Conservation (phyloP, 2,797 vertebrate genomes). For the Enoplosus armatus region DNA sequence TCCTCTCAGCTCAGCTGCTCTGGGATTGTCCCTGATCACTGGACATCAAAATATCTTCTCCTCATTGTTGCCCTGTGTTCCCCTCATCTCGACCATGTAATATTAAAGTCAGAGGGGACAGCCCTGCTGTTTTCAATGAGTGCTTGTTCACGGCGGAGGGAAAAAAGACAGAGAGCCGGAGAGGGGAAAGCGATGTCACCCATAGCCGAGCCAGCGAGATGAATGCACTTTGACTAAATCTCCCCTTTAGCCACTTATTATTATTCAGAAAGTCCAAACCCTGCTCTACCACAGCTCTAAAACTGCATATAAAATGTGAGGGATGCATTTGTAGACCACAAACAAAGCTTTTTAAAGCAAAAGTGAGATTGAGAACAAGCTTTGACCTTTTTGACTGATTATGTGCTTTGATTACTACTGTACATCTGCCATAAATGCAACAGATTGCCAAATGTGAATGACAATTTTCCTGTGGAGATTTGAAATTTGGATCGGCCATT, state of each 20-base stretch:
- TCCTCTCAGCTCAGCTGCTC: slow-evolving; percentile 56
- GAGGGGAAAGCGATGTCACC: slow-evolving; percentile 64
- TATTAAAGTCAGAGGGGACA: slow-evolving; percentile 71
- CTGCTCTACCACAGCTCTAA: slow-evolving; percentile 54
- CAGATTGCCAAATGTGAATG: slow-evolving; percentile 1
- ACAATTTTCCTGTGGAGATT: not conserved
- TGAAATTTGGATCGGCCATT: slow-evolving; percentile 19
- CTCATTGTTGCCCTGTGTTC: slow-evolving; percentile 59
- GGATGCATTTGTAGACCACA: slow-evolving; percentile 54
- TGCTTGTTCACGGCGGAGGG: slow-evolving; percentile 35
- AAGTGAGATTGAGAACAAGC: slow-evolving; percentile 34
- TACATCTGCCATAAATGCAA: slow-evolving; percentile 16
- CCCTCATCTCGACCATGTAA: slow-evolving; percentile 72
- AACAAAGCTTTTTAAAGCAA: slow-evolving; percentile 53
- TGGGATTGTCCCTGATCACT: slow-evolving; percentile 67
- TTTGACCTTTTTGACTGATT: slow-evolving; percentile 29
- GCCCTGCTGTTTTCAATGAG: slow-evolving; percentile 66
- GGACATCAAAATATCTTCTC: slow-evolving; percentile 60
- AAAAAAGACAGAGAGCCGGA: slow-evolving; percentile 40
- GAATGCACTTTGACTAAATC: slow-evolving; percentile 80
- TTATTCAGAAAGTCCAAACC: slow-evolving; percentile 77
- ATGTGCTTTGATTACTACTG: slow-evolving; percentile 18
- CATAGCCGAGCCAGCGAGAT: slow-evolving; percentile 66
- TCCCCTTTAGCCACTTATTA: slow-evolving; percentile 80
- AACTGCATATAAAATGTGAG: slow-evolving; percentile 63